These are phyloP conservation scores for Lathamus discolor DNA, from an alignment of 2,113 vertebrate genomes.

Conservation along the genomic window DNA sequence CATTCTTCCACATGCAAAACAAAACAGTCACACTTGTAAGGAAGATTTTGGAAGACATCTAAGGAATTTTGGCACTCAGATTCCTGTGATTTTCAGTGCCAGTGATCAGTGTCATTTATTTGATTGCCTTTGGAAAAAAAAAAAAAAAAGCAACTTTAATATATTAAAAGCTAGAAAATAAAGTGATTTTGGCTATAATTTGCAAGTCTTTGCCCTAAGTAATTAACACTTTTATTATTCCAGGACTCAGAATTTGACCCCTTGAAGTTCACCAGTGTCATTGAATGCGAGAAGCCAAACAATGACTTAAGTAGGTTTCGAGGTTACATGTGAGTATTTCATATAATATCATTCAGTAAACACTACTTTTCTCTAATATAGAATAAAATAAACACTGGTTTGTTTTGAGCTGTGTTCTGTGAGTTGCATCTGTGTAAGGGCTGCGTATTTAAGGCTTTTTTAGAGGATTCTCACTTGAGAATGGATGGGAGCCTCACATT, in stretches of 20 bases:
- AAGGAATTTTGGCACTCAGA: not conserved
- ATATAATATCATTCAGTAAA: not conserved
- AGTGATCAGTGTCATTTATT: not conserved
- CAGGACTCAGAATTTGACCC: slow-evolving; percentile 96
- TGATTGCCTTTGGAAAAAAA: not conserved
- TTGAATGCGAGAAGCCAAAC: slow-evolving; percentile 98
- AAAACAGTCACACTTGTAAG: not conserved
- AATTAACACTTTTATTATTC: slow-evolving; percentile 48
- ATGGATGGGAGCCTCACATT: not conserved
- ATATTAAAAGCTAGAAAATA: not conserved
- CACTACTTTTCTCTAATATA: not conserved
- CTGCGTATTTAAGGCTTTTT: not conserved
- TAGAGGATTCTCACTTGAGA: not conserved
- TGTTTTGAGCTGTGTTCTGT: not conserved
- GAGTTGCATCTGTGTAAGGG: not conserved
- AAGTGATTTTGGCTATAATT: not conserved
- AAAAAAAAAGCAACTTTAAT: not conserved
- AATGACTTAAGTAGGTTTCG: slow-evolving; percentile 93
- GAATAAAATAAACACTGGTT: not conserved
- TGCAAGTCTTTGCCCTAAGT: not conserved
- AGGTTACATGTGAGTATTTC: slow-evolving; percentile 93
- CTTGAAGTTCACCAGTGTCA: slow-evolving; percentile 88
- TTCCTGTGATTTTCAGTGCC: not conserved
- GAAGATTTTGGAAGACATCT: not conserved
- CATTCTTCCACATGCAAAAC: not conserved